Conservation (phyloP, 2,113 vertebrate species). For the Odontophorus gujanensis region DNA sequence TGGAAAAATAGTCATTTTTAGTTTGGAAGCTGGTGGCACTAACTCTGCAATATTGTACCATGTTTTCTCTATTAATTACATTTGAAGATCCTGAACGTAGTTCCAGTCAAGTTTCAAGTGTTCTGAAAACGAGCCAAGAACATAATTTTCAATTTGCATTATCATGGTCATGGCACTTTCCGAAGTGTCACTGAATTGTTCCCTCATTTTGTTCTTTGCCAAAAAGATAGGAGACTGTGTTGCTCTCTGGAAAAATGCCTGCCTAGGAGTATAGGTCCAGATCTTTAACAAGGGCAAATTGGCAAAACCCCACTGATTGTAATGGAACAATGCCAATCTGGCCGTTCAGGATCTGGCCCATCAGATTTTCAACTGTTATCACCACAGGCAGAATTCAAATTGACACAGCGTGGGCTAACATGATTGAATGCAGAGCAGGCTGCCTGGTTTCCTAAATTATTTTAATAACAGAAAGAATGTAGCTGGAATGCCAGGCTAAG, state of each 20-base stretch:
- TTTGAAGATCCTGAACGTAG: background rate
- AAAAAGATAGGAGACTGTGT: constrained; percentile 59
- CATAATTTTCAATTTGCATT: constrained; percentile 10
- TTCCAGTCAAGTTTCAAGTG: background rate
- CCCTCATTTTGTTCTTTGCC: constrained; percentile 52
- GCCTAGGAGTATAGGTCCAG: constrained; percentile 52
- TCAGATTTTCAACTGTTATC: constrained; percentile 72
- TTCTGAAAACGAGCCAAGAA: background rate
- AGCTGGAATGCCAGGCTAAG: constrained; percentile 76
- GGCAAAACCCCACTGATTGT: constrained; percentile 49
- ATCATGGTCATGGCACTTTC: constrained; percentile 7
- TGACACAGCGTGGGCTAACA: constrained; percentile 69
- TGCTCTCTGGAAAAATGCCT: constrained; percentile 65
- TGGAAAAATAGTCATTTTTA: background rate
- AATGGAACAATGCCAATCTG: constrained; percentile 41
- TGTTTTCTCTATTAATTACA: background rate
- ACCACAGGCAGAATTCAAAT: constrained; percentile 75
- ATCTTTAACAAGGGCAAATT: constrained; percentile 53
- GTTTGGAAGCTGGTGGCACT: background rate
- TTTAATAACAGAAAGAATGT: constrained; percentile 81
- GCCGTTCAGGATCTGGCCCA: constrained; percentile 56
- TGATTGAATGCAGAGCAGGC: constrained; percentile 70
- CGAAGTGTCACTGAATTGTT: background rate
- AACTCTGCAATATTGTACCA: background rate
- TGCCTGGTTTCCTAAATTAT: constrained; percentile 73